A percentile compares a stretch with the other conserved stretches of the same genome.
phyloP scores from a whole-genome alignment of 2,797 vertebrate genomes.

The Anguilla megastoma region DNA sequence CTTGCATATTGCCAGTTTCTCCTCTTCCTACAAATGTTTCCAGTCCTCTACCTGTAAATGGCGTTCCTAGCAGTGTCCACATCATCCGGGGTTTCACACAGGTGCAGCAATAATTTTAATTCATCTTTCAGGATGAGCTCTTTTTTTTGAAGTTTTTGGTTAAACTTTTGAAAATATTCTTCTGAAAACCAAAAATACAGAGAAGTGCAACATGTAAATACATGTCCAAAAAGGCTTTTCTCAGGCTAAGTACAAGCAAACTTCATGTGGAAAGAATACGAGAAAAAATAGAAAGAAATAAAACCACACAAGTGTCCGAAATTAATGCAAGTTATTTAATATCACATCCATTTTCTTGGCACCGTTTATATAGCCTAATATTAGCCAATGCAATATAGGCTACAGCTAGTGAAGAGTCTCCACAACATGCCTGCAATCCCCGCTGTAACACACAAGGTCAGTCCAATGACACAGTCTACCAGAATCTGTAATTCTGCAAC shows the following conservation, averaged over 20 bases:
- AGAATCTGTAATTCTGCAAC: not conserved
- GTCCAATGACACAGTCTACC: not conserved
- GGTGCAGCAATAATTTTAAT: constrained; percentile 81
- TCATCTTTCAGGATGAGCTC: constrained; percentile 78
- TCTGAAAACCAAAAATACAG: constrained; percentile 66
- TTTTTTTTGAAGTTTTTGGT: constrained; percentile 77
- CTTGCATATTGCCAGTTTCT: not conserved
- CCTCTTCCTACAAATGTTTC: not conserved
- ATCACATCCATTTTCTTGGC: not conserved
- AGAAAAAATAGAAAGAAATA: not conserved
- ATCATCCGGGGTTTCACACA: constrained; percentile 82
- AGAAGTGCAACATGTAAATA: not conserved
- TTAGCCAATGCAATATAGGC: not conserved
- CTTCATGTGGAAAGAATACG: not conserved
- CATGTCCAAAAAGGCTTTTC: not conserved
- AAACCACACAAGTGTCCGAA: not conserved
- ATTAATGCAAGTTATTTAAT: not conserved
- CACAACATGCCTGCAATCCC: not conserved
- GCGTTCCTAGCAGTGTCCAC: constrained; percentile 76
- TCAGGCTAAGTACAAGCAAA: not conserved
- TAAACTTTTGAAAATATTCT: constrained; percentile 72
- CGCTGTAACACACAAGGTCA: not conserved
- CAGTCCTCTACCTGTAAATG: constrained; percentile 78
- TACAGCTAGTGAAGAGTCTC: not conserved
- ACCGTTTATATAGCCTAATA: not conserved